These are phyloP conservation scores for Druceiella hillmani DNA, from an alignment of 2,888 invertebrate species.

Conservation along the genomic window DNA sequence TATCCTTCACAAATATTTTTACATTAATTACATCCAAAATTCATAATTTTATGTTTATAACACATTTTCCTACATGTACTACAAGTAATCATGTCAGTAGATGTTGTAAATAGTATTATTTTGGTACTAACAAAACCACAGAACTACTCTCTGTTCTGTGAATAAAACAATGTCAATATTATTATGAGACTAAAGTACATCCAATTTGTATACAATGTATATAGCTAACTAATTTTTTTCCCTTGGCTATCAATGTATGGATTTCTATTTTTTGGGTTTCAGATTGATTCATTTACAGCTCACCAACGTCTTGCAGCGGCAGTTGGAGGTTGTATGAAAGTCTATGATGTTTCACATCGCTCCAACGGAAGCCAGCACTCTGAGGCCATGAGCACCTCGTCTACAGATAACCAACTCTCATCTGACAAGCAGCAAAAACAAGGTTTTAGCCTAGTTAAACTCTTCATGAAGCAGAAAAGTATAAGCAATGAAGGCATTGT, in stretches of 20 bases:
- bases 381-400: constrained; percentile 50
- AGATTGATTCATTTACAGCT: constrained; percentile 48
- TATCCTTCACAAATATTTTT: too few relatives aligned
- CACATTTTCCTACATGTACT: too few relatives aligned
- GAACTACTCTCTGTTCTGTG: too few relatives aligned
- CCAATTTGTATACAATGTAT: too few relatives aligned
- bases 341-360: constrained; percentile 46
- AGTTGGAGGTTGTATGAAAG: constrained; percentile 42
- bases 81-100: too few relatives aligned
- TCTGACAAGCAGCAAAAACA: constrained; percentile 56
- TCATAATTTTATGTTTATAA: too few relatives aligned
- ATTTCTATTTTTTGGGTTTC: constrained; percentile 27
- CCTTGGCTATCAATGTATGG: background rate
- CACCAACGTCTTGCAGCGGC: constrained; percentile 45
- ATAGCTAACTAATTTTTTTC: background rate
- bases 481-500: constrained; percentile 71
- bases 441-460: constrained; percentile 76
- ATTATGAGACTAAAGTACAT: too few relatives aligned
- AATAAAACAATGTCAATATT: too few relatives aligned
- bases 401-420: constrained; percentile 46
- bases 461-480: constrained; percentile 88
- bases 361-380: constrained; percentile 45
- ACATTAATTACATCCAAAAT: too few relatives aligned
- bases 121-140: too few relatives aligned
- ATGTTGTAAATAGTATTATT: too few relatives aligned